phyloP scores from a whole-genome alignment of 1,140 invertebrate genomes.

The Brachionus rubens region DNA sequence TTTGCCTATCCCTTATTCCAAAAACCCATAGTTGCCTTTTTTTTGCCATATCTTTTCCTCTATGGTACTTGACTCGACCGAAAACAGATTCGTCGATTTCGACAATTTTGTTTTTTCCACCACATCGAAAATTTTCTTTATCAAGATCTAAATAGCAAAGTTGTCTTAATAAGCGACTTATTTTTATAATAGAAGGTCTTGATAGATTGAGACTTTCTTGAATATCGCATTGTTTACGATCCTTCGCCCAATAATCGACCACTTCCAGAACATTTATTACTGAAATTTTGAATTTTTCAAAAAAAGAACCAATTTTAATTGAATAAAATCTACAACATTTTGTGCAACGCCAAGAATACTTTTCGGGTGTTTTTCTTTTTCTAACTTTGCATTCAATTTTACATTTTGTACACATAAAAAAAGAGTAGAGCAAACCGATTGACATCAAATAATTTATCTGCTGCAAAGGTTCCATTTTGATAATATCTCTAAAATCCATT shows the following conservation, averaged over 20 bases:
- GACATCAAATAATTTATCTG: not conserved
- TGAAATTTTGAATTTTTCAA: not conserved
- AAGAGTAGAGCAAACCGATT: not conserved
- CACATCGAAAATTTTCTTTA: not conserved
- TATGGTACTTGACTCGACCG: not conserved
- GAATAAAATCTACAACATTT: not conserved
- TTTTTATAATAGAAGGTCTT: not conserved
- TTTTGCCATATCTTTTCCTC: not conserved
- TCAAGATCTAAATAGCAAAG: not conserved
- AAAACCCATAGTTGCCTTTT: not conserved
- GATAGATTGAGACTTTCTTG: not conserved
- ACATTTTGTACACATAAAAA: not conserved
- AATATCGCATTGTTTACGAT: not conserved
- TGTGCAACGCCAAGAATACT: not conserved
- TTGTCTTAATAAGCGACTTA: not conserved
- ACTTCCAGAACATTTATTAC: not conserved
- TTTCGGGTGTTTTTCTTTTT: not conserved
- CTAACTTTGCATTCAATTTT: not conserved
- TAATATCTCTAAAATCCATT: slow-evolving; percentile 52
- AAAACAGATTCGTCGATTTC: not conserved
- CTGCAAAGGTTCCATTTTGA: not conserved
- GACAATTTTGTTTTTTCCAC: not conserved
- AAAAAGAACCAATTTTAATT: not conserved
- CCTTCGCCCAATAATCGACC: not conserved
- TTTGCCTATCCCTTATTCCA: not conserved